These are phyloP conservation scores for Matsumyia berberina DNA, from an alignment of 2,888 invertebrate genomes.

Conservation along the genomic window DNA sequence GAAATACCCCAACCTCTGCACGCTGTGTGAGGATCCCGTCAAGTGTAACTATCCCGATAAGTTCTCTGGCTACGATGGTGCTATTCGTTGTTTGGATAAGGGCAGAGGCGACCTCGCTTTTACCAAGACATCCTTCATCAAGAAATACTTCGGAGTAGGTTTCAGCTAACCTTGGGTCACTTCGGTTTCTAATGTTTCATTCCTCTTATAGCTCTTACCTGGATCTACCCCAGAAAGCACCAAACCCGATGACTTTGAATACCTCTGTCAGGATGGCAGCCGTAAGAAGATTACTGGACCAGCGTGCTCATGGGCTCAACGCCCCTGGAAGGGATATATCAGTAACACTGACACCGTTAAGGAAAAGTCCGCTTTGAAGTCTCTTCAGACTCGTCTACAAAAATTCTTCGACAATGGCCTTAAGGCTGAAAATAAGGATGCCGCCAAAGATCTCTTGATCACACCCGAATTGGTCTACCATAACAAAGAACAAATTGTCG, in stretches of 20 bases:
- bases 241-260: slow-evolving; percentile 88
- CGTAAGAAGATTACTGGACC: slow-evolving; percentile 88
- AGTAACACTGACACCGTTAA: slow-evolving; percentile 86
- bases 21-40: slow-evolving; percentile 90
- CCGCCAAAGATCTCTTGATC: slow-evolving; percentile 86
- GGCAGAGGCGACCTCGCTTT: slow-evolving; percentile 94
- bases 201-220: slow-evolving; percentile 86
- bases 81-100: slow-evolving; percentile 91
- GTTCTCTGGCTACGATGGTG: slow-evolving; percentile 94
- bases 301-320: slow-evolving; percentile 92
- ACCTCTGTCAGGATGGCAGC: slow-evolving; percentile 92
- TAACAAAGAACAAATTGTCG: slow-evolving; percentile 85
- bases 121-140: slow-evolving; percentile 92
- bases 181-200: not conserved
- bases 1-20: slow-evolving; percentile 91
- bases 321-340: slow-evolving; percentile 93
- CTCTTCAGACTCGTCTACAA: slow-evolving; percentile 82
- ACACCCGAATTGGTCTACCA: slow-evolving; percentile 86
- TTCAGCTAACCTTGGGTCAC: not conserved
- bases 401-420: slow-evolving; percentile 83
- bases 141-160: slow-evolving; percentile 90
- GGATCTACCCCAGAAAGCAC: slow-evolving; percentile 87
- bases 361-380: slow-evolving; percentile 80
- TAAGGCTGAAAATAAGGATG: slow-evolving; percentile 81
- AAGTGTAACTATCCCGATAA: slow-evolving; percentile 92